A percentile compares a stretch with the other conserved stretches of the same genome.
Conservation (phyloP, 2,113 vertebrate genomes). For the Trachemys scripta region DNA sequence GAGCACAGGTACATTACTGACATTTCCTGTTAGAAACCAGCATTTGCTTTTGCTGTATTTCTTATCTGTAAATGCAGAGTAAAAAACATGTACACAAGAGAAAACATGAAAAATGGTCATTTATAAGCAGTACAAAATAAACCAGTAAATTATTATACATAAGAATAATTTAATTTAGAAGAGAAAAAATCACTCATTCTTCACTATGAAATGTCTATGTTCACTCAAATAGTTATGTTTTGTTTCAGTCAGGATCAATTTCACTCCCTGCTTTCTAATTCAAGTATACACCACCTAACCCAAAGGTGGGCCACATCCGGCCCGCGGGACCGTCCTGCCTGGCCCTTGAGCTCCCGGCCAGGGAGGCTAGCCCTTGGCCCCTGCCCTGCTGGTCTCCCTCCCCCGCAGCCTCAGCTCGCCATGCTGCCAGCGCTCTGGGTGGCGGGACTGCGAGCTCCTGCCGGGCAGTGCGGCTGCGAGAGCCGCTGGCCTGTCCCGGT, state of each 20-base stretch:
- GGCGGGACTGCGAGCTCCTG: too few relatives aligned
- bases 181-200: rapidly evolving
- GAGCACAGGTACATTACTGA: rapidly evolving
- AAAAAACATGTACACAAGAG: neutral
- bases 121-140: neutral
- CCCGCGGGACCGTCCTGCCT: too few relatives aligned
- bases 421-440: too few relatives aligned
- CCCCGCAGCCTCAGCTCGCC: too few relatives aligned
- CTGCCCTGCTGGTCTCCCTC: too few relatives aligned
- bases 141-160: neutral
- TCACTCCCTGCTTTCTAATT: neutral
- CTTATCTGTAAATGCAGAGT: rapidly evolving
- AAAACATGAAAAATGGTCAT: neutral
- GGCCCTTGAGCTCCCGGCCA: too few relatives aligned
- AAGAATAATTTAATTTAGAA: neutral
- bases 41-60: neutral
- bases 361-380: too few relatives aligned
- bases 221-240: neutral
- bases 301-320: too few relatives aligned
- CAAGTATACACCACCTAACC: neutral
- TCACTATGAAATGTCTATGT: neutral
- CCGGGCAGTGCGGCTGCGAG: too few relatives aligned
- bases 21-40: neutral
- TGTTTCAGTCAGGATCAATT: neutral
- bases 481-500: too few relatives aligned